Evolutionary conservation across 1,140 invertebrate genomes (phyloP), one percentile per base, ranked within the genome.

Genomic region (Geopemphigus sp.): DNA sequence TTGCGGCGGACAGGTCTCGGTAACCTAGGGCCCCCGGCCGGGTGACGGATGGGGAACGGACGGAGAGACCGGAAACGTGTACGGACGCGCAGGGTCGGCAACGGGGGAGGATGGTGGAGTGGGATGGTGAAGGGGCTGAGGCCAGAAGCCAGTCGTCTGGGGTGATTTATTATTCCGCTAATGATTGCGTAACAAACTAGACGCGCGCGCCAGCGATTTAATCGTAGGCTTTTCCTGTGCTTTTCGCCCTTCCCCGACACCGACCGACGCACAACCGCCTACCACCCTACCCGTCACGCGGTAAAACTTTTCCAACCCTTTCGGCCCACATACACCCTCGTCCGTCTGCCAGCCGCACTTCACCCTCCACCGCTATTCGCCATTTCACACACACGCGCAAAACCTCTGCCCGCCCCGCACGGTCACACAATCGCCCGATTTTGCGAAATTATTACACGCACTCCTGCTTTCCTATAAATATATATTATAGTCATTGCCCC

Each of bases 151-250:
- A 61, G 56, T 47, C 39, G 39, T 24, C 39, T 32, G 57, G 57
- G 39, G 32, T 78, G 74, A 78, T 78, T 78, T 78, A 78, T 78
- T 78, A 61, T 78, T 78, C 74, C 57, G 17, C 57, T 78, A 78
- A 78, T 78, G 57, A 78, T 78, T 63, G 74, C 74, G 39, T 63
- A 61, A 78, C 74, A 61, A 61, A 78, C 74, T 78, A 61, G 74
- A 63, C 29, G 57, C 57, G 56, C 54, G 12, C 56, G 32, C 56
- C 19, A 24, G 57, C 57, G 74, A 45, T 78, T 78, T 63, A 78
- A 50, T 63, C 74, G 74, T 78, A 78, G 74, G 74, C 57, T 63
- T 78, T 78, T 78, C 56, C 74, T n/a, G 74, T n/a, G 32, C 56
- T 24, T 61, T 57, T 76, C 73, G 5, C 73, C 32, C 73, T 5